Base-by-base conservation (phyloP, 2,888 invertebrate species). In the Xanthia icteritia region DNA sequence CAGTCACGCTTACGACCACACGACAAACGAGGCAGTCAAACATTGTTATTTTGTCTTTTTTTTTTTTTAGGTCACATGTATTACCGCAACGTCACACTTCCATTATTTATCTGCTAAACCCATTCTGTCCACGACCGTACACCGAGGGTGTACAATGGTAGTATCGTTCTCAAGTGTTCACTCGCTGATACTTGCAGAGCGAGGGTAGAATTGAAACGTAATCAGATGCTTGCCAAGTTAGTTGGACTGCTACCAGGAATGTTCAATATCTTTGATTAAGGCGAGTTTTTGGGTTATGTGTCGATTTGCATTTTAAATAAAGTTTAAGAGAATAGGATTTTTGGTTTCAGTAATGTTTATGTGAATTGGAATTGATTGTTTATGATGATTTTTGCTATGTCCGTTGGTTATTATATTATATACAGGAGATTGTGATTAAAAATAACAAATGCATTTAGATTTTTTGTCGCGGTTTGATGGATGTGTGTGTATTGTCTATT, bases 151-250 rank as follows among this genome's bases (percentile, higher is more conserved):
- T 5, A 84, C 73, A 81, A 56, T 66, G 31, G 9, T 23, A 58
- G 66, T 70, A 54, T 63, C 58, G 56, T 13, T 39, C 63, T 63
- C 83, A 71, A 70, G 78, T 83, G 74, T 56, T 58, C 60, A 15
- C n/a, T 74, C 42, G 70, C 54, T 42, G 5, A 65, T 36, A 68
- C 42, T 13, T 20, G 77, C 76, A 75, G 60, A 42, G 76, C 58
- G 48, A 72, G 65, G 73, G 81, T 73, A 73, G 58, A 84, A 87
- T 86, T 84, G 82, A 86, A 87, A 84, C 75, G 78, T 86, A 88
- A 88, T 88, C 83, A 84, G 81, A 79, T 87, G 79, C 78, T 76
- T 74, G 85, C 70, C 85, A 76, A 84, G 66, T 20, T 70, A 84
- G 75, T 86, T 86, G 89, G 84, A 84, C 58, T 51, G 58, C 66